Conservation (phyloP, 2,888 invertebrate genomes). For the Lasiommata megera region DNA sequence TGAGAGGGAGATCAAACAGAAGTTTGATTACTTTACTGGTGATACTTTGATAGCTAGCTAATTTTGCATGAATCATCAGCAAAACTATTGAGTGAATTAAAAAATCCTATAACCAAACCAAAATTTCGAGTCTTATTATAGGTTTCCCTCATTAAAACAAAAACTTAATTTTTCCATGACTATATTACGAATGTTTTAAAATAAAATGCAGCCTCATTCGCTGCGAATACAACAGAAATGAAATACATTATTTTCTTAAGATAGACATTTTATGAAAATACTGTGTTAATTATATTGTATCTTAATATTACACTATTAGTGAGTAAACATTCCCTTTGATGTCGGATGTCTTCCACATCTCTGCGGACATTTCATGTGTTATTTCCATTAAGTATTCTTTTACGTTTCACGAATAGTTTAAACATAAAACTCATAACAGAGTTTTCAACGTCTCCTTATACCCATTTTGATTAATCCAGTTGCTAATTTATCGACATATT, state of each 20-base stretch:
- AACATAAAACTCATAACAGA: constrained; percentile 2
- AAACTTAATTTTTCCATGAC: not conserved
- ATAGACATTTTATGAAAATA: constrained; percentile 28
- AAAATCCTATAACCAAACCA: too few relatives aligned
- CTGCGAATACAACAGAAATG: constrained; percentile 20
- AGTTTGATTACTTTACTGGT: too few relatives aligned
- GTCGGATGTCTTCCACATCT: constrained; percentile 24
- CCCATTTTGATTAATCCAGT: not conserved
- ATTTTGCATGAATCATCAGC: too few relatives aligned
- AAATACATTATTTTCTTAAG: constrained; percentile 19
- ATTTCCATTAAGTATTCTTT: constrained; percentile 10
- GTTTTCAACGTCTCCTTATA: not conserved
- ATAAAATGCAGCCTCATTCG: constrained; percentile 1
- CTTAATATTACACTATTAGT: constrained; percentile 34
- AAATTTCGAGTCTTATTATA: too few relatives aligned
- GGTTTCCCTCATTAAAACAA: not conserved
- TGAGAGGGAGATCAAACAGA: too few relatives aligned
- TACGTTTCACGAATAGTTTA: constrained; percentile 17
- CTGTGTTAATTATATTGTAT: constrained; percentile 31
- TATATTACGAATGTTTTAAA: not conserved
- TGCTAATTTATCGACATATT: not conserved
- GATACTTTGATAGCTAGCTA: too few relatives aligned
- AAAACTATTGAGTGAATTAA: too few relatives aligned
- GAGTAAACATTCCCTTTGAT: constrained; percentile 35
- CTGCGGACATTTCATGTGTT: constrained; percentile 10